These are phyloP conservation scores for Hypotaenidia okinawae DNA, from an alignment of 2,797 vertebrate species.

Conservation along the genomic window DNA sequence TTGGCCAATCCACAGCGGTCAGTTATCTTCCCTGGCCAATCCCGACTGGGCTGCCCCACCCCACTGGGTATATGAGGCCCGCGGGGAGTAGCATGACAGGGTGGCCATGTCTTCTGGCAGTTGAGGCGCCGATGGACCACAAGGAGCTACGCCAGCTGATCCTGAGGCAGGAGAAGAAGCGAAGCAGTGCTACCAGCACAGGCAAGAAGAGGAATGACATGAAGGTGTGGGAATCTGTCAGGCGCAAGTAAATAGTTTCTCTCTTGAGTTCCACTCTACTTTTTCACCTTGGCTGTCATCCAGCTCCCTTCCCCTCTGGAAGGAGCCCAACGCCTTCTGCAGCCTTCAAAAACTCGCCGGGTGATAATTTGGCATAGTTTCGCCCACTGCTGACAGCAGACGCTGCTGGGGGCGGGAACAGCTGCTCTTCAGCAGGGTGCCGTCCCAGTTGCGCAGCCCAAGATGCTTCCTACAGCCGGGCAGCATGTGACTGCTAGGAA, in stretches of 20 bases:
- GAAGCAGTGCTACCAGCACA: fast-evolving
- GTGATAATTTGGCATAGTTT: neutral
- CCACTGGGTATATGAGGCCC: fast-evolving
- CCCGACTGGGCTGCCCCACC: neutral
- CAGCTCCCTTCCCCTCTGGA: neutral
- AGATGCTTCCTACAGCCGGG: fast-evolving
- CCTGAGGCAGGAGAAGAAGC: neutral
- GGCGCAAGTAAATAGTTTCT: neutral
- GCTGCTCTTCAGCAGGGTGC: neutral
- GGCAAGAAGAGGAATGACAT: neutral
- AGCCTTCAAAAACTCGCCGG: neutral
- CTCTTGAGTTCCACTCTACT: neutral
- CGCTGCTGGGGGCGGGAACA: fast-evolving
- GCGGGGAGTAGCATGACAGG: fast-evolving
- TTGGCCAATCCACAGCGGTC: neutral
- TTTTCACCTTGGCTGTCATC: fast-evolving
- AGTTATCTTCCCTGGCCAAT: fast-evolving
- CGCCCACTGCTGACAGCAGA: neutral
- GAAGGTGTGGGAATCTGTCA: fast-evolving
- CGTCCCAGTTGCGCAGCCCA: fast-evolving
- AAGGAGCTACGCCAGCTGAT: neutral
- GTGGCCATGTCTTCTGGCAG: neutral
- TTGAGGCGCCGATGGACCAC: slow-evolving; percentile 38
- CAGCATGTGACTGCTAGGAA: fast-evolving
- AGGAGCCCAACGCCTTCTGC: neutral